Evolutionary conservation across 2,113 vertebrate genomes (phyloP), one percentile per base, ranked within the genome.

Genomic region (Carassius gibelio): DNA sequence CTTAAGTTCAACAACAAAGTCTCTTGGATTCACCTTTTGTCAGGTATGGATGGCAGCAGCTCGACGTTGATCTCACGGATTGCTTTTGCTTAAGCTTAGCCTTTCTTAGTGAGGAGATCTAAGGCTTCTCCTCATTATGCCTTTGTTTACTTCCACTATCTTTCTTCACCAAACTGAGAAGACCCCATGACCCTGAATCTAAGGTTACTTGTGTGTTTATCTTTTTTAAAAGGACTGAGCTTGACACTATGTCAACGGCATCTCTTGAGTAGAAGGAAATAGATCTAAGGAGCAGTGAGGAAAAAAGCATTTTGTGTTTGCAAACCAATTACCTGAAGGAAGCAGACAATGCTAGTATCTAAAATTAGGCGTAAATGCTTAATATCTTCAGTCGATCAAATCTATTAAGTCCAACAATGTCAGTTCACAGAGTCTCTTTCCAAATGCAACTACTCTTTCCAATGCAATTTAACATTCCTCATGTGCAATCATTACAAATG

Each of bases 161-260:
- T 92, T 93, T 89, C 92, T 88, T 94, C 92, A 91, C 91, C 92
- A 90, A 91, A 81, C 86, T 50, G 19, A 82, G 88, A 72, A 89
- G 92, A 93, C 90, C 93, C 88, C 34, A 4, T 88, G 90, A 93
- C 93, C 94, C 86, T 9, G 19, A 87, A 88, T 93, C 88, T 93
- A 92, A 90, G 92, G 91, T 94, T 94, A 94, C 93, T 91, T 92
- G 92, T 93, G 92, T 92, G 88, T 90, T 87, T 88, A 90, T 88
- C 92, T 91, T 90, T 88, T 93, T 92, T 85, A 90, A 84, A 87
- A 89, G 89, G 87, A 88, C 7, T 14, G 89, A 75, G 88, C 90
- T 88, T 90, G 90, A 90, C 84, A 87, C 87, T 90, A 88, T 84
- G 87, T 91, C 89, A 92, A 50, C 81, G 81, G 89, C 89, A 90